Evolutionary conservation across 1,140 invertebrate species (phyloP).

Genomic region (Delia radicum): DNA sequence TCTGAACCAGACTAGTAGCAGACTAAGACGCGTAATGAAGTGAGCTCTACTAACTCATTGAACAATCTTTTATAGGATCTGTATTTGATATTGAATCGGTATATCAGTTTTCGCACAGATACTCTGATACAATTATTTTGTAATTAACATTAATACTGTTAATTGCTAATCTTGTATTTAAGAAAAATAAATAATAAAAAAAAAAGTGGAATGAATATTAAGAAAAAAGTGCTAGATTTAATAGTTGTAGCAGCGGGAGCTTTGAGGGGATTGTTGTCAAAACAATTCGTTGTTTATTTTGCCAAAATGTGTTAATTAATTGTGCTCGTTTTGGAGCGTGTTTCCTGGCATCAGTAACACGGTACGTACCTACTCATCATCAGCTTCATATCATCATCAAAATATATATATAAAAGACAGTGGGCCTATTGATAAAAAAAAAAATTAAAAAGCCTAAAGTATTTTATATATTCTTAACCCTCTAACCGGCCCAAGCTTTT

Average conservation of each 20-base stretch:
- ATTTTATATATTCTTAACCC: too few relatives aligned
- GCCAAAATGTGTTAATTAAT: constrained; percentile 50
- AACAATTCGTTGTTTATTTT: constrained; percentile 7
- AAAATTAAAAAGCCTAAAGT: too few relatives aligned
- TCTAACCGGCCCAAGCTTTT: too few relatives aligned
- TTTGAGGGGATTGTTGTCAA: too few relatives aligned
- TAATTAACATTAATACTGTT: constrained; percentile 14
- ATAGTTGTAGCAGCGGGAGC: background rate
- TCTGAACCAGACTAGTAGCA: background rate
- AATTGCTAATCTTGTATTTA: constrained; percentile 11
- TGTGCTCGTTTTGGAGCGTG: constrained; percentile 44
- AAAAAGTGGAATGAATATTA: too few relatives aligned
- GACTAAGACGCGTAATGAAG: background rate
- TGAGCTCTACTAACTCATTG: background rate
- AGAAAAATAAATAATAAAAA: background rate
- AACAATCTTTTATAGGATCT: constrained; percentile 17
- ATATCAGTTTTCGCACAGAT: background rate
- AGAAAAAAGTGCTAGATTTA: constrained; percentile 8
- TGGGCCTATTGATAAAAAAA: background rate
- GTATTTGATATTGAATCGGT: background rate
- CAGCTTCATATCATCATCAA: background rate
- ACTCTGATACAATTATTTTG: background rate
- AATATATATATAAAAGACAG: background rate
- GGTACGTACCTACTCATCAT: too few relatives aligned
- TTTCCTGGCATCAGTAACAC: constrained; percentile 10